A percentile compares a stretch with the other conserved stretches of the same genome.
Conservation (phyloP, 1,140 invertebrate species). For the Paraescarpia echinospica region DNA sequence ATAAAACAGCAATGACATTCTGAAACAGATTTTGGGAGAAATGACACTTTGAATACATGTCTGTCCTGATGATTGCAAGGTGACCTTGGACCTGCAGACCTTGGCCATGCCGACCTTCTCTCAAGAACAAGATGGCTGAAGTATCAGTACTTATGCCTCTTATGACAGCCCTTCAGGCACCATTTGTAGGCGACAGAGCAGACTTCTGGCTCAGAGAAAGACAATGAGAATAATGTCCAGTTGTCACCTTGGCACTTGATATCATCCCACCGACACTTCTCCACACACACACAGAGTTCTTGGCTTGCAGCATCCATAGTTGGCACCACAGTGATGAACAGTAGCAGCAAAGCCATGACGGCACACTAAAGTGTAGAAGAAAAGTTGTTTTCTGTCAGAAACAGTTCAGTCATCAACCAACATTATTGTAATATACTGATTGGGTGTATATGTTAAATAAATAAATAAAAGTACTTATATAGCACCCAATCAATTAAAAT, state of each 20-base stretch:
- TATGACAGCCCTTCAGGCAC: not conserved
- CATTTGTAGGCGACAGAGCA: not conserved
- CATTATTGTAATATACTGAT: not conserved
- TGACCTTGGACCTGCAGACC: not conserved
- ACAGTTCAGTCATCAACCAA: not conserved
- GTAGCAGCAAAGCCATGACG: not conserved
- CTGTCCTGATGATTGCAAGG: not conserved
- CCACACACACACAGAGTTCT: not conserved
- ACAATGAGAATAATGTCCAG: not conserved
- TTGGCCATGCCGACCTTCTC: not conserved
- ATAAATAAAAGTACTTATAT: too few relatives aligned
- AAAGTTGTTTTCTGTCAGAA: not conserved
- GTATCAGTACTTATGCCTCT: not conserved
- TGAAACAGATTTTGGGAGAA: too few relatives aligned
- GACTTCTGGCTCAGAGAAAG: not conserved
- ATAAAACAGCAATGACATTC: not conserved
- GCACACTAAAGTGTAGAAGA: not conserved
- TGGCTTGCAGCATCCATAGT: not conserved
- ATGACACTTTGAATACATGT: not conserved
- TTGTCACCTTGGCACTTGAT: not conserved
- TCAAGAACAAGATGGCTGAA: not conserved
- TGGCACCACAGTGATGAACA: not conserved
- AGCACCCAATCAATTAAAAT: too few relatives aligned
- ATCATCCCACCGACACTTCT: not conserved
- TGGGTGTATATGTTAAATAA: too few relatives aligned